A percentile compares a stretch with the other conserved stretches of the same genome.
phyloP scores from a whole-genome alignment of 2,888 invertebrate species.

The Frankliniella fusca region DNA sequence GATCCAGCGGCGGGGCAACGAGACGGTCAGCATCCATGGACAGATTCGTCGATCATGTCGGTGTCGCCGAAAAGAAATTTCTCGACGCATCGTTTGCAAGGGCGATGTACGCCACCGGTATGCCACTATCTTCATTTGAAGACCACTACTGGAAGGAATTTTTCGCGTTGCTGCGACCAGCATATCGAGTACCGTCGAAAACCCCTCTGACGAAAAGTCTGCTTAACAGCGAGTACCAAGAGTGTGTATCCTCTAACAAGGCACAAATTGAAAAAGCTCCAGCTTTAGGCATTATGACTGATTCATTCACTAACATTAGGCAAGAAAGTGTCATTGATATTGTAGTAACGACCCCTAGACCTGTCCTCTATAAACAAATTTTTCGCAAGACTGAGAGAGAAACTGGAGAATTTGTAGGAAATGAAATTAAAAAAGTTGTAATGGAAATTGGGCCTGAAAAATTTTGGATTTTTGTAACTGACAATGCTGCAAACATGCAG shows the following conservation, averaged over 20 bases:
- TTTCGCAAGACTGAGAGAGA: neutral
- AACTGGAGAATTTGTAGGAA: neutral
- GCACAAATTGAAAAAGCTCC: neutral
- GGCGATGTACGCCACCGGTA: neutral
- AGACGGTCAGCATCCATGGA: neutral
- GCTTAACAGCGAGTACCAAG: neutral
- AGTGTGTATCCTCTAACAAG: neutral
- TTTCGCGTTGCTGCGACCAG: neutral
- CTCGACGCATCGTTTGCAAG: neutral
- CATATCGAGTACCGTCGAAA: neutral
- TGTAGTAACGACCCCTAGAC: neutral
- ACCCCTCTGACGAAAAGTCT: neutral
- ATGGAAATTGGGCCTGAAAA: neutral
- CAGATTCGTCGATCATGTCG: neutral
- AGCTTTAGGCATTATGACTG: neutral
- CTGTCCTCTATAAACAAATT: neutral
- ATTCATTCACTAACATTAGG: neutral
- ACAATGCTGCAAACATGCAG: neutral
- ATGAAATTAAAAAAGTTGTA: neutral
- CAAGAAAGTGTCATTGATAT: neutral
- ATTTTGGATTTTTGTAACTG: neutral
- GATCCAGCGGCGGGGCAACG: neutral
- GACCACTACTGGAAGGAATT: neutral
- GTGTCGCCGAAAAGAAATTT: neutral
- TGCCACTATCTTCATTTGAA: neutral